phyloP scores from a whole-genome alignment of 2,888 invertebrate species.

The Cryptocephalus primarius region DNA sequence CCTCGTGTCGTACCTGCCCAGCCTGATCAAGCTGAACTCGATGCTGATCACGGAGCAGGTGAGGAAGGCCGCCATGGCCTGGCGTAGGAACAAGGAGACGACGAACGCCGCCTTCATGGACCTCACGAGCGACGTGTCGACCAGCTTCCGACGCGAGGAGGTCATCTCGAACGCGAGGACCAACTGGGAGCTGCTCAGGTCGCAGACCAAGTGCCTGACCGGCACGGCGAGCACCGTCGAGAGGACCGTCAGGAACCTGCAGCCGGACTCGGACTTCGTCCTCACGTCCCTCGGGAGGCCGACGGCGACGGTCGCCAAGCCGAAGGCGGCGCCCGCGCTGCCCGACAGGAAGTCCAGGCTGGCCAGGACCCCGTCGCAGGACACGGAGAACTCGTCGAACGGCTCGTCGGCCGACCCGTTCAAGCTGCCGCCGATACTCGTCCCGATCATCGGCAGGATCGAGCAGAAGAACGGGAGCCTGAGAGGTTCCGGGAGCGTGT shows the following conservation, averaged over 20 bases:
- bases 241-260: constrained; percentile 26
- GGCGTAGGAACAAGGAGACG: constrained; percentile 68
- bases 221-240: constrained; percentile 27
- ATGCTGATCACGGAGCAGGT: constrained; percentile 69
- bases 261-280: constrained; percentile 35
- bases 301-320: constrained; percentile 8
- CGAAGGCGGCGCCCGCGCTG: constrained; percentile 30
- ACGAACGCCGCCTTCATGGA: constrained; percentile 57
- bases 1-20: constrained; percentile 68
- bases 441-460: constrained; percentile 56
- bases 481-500: constrained; percentile 48
- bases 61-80: constrained; percentile 65
- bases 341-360: constrained; percentile 45
- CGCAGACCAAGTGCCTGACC: constrained; percentile 49
- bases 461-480: constrained; percentile 31
- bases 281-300: constrained; percentile 31
- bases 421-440: constrained; percentile 58
- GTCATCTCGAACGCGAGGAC: constrained; percentile 76
- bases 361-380: constrained; percentile 39
- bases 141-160: constrained; percentile 61
- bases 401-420: constrained; percentile 43
- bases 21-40: constrained; percentile 59
- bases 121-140: constrained; percentile 45
- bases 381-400: constrained; percentile 47
- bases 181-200: constrained; percentile 73